Conservation (phyloP, 2,797 vertebrate genomes). For the Oreortyx pictus region DNA sequence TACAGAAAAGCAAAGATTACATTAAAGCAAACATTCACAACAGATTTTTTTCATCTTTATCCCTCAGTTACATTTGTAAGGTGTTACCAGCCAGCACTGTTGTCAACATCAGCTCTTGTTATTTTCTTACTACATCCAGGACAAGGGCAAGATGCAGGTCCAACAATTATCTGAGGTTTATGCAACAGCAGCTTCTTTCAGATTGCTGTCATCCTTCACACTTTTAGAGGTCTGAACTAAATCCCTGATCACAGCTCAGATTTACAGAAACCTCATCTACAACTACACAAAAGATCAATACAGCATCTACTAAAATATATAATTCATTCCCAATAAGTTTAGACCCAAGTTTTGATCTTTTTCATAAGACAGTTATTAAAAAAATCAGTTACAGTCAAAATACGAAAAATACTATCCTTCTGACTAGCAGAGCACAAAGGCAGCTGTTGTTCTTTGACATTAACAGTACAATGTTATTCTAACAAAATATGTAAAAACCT, state of each 20-base stretch:
- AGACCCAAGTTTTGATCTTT: neutral
- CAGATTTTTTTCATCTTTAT: neutral
- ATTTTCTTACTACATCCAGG: neutral
- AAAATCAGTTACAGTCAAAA: neutral
- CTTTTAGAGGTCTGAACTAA: neutral
- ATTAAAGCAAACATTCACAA: neutral
- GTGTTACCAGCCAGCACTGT: neutral
- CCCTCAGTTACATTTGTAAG: neutral
- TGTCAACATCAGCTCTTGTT: neutral
- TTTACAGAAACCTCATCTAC: neutral
- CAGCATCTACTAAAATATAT: neutral
- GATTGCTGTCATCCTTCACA: neutral
- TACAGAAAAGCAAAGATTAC: neutral
- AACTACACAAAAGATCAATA: neutral
- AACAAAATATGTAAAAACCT: neutral
- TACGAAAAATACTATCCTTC: neutral
- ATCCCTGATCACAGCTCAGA: neutral
- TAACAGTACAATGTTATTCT: neutral
- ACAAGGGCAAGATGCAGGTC: neutral
- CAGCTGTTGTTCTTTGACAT: neutral
- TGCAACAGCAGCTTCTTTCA: neutral
- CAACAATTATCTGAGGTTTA: neutral
- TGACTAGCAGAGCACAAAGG: neutral
- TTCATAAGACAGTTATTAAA: neutral
- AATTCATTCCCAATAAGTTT: accelerated